Conservation (phyloP, 2,113 vertebrate genomes). For the Platichthys stellatus region DNA sequence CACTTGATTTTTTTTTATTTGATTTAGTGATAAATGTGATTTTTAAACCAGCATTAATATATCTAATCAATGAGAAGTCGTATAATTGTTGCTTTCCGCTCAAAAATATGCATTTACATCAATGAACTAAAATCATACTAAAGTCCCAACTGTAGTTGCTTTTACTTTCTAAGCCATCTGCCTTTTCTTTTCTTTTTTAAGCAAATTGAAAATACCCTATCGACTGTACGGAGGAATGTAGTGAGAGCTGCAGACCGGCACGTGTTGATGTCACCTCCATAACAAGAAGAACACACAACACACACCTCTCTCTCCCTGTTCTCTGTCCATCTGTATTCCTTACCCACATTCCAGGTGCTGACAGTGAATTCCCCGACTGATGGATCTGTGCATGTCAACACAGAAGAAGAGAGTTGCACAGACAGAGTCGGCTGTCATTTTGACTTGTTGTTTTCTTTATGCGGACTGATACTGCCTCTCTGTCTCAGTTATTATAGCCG, state of each 20-base stretch:
- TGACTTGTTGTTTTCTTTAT: conserved; percentile 27
- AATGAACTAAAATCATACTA: too few species aligned
- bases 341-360: neutral
- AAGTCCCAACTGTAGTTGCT: neutral
- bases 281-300: neutral
- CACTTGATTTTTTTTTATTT: too few species aligned
- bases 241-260: conserved; percentile 25
- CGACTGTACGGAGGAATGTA: neutral
- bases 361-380: conserved; percentile 22
- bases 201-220: too few species aligned
- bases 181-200: too few species aligned
- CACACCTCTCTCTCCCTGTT: neutral
- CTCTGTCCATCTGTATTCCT: conserved; percentile 21
- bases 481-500: neutral
- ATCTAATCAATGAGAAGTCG: too few species aligned
- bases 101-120: too few species aligned
- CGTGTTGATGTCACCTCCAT: too few species aligned
- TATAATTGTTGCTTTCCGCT: too few species aligned
- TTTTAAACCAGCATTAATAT: too few species aligned
- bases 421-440: conserved; percentile 35
- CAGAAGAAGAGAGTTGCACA: conserved; percentile 10
- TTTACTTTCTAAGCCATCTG: neutral
- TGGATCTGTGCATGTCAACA: conserved; percentile 29
- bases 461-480: neutral
- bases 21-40: too few species aligned